These are phyloP conservation scores for Hylaeus anthracinus DNA, from an alignment of 1,140 invertebrate genomes.

Conservation along the genomic window DNA sequence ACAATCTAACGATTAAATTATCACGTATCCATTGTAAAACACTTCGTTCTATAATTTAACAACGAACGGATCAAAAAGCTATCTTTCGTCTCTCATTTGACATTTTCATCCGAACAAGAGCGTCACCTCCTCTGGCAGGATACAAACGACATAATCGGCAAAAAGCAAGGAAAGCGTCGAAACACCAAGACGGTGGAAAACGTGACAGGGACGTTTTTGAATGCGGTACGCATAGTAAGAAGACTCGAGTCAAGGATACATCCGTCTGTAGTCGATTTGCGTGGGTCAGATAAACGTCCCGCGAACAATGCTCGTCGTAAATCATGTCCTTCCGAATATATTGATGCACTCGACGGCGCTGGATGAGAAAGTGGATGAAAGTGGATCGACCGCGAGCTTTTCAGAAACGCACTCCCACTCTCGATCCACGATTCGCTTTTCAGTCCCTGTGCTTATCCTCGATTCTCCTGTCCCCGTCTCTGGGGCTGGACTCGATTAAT, in stretches of 20 bases:
- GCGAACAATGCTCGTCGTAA: conserved; percentile 61
- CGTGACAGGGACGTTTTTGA: no score
- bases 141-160: no score
- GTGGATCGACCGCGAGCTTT: conserved; percentile 58
- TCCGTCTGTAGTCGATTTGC: no score
- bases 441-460: conserved; percentile 42
- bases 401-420: conserved; percentile 44
- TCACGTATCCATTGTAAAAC: no score
- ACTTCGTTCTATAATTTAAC: no score
- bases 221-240: not conserved
- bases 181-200: no score
- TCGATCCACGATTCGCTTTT: conserved; percentile 41
- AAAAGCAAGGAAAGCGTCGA: no score
- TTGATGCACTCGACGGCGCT: conserved; percentile 54
- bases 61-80: no score
- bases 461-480: conserved; percentile 6
- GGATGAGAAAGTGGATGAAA: conserved; percentile 59
- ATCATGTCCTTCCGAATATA: conserved; percentile 61
- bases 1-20: no score
- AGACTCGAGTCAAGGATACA: conserved; percentile 52
- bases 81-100: no score
- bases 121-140: no score
- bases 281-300: conserved; percentile 57
- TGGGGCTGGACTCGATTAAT: conserved; percentile 14
- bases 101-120: no score